Percentiles rank a stretch among this genome's conserved stretches.
These are phyloP conservation scores for Rhinolophus ferrumequinum DNA, from an alignment of 2,113 vertebrate species.

Conservation along the genomic window DNA sequence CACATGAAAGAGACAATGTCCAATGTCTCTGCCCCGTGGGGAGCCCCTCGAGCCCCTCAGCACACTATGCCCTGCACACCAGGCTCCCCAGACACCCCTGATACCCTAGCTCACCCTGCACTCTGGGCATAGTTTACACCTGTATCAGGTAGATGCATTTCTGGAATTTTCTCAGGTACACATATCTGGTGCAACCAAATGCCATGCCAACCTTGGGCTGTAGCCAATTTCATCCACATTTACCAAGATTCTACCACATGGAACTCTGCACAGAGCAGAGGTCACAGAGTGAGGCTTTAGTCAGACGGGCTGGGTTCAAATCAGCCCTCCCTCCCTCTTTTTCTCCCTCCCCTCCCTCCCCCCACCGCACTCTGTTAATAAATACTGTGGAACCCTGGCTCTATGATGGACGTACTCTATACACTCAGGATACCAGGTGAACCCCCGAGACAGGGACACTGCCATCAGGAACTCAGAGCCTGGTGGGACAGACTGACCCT, in stretches of 20 bases:
- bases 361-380: background rate
- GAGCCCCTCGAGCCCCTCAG: background rate
- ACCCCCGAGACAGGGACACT: background rate
- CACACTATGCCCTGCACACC: background rate
- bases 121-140: background rate
- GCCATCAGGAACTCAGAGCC: background rate
- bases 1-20: background rate
- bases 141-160: too few relatives aligned
- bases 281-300: background rate
- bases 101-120: background rate
- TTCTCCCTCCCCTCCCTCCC: background rate
- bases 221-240: background rate
- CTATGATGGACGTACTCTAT: background rate
- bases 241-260: background rate
- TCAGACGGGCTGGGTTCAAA: background rate
- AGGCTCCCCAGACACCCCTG: background rate
- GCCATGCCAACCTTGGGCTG: background rate
- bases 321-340: background rate
- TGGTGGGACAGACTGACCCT: background rate
- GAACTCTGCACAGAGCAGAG: background rate
- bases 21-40: background rate
- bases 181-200: background rate
- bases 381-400: background rate
- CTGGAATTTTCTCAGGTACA: background rate
- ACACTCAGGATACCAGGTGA: background rate